Evolutionary conservation across 2,797 vertebrate genomes (phyloP), one percentile per base, ranked within the genome.

Genomic region (Streptopelia turtur): DNA sequence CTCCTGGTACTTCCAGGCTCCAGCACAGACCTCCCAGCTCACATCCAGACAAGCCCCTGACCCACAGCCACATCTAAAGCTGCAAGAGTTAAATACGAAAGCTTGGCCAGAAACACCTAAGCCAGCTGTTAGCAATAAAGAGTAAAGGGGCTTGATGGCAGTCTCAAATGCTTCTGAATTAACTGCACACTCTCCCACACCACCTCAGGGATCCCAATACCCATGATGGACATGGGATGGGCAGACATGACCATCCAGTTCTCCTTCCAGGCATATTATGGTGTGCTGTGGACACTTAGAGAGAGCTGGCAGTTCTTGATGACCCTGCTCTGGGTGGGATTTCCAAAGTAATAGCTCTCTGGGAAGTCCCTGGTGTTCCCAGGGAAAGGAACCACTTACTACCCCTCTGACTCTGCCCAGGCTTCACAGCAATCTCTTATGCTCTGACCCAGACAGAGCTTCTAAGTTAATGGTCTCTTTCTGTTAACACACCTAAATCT

Each of bases 191-290:
- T 11, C 28, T 23, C 72, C 39, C 15, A 2, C 0, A 8, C 20
- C 76, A 60, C 41, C 49, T 49, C 9, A 16, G 33, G 43, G 18
- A 52, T 63, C 11, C 25, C 43, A 1, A 1, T 3, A 5, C 7
- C 41, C 4, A 1, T 5, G 27, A 43, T 7, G 63, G 57, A 5
- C 3, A 1, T 1, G 8, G 43, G 31, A 24, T 23, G 39, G 31
- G 23, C 64, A 41, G 0, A 8, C 30, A 27, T n/a, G 35, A 52
- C 28, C 30, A 12, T 0, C 2, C 55, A 25, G 17, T 3, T 65
- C 68, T 63, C 56, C 52, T 35, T 53, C 37, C 65, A 68, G 39
- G 21, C 49, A 17, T 43, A 43, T 43, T 7, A 43, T 1, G 1
- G 10, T 30, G 27, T 33, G 7, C 49, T 11, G 16, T 0, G n/a